Conservation (phyloP, 2,113 vertebrate genomes). For the Pseudolaguvia tuberculata region DNA sequence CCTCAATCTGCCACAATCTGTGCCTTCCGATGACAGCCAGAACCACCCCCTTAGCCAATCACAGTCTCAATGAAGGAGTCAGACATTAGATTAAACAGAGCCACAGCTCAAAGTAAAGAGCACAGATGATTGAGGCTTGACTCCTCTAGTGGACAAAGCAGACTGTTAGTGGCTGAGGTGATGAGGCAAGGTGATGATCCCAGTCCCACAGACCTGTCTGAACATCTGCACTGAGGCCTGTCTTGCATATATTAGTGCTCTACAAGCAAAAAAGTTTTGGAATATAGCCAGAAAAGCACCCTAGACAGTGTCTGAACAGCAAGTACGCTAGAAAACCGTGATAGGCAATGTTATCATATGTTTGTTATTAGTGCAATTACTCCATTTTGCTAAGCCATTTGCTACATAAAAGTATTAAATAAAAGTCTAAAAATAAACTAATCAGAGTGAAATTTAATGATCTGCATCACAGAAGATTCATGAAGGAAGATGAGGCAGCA, state of each 20-base stretch:
- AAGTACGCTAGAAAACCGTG: slow-evolving; percentile 1
- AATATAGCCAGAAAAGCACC: slow-evolving; percentile 35
- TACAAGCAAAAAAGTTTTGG: slow-evolving; percentile 23
- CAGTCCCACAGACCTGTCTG: slow-evolving; percentile 16
- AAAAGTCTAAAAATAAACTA: too few relatives aligned
- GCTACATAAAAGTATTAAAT: neutral
- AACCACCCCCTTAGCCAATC: slow-evolving; percentile 30
- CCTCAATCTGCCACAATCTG: slow-evolving; percentile 49
- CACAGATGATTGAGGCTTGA: slow-evolving; percentile 11
- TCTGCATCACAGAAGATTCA: slow-evolving; percentile 28
- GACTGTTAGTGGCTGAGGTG: slow-evolving; percentile 24
- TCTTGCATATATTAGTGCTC: slow-evolving; percentile 30
- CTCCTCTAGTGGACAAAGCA: slow-evolving; percentile 24
- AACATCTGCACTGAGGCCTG: slow-evolving; percentile 23
- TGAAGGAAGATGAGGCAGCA: slow-evolving; percentile 33
- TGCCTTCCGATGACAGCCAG: slow-evolving; percentile 38
- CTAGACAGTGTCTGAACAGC: neutral
- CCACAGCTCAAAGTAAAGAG: slow-evolving; percentile 1
- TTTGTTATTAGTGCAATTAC: neutral
- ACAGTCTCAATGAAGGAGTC: slow-evolving; percentile 13
- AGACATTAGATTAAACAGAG: slow-evolving; percentile 14
- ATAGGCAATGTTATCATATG: neutral
- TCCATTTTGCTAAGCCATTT: too few relatives aligned
- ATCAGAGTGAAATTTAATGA: neutral
- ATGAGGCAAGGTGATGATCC: slow-evolving; percentile 25